Percentiles rank a stretch among this genome's conserved stretches.
These are phyloP conservation scores for Pachypeltis micranthus DNA, from an alignment of 1,140 invertebrate genomes.

Conservation along the genomic window DNA sequence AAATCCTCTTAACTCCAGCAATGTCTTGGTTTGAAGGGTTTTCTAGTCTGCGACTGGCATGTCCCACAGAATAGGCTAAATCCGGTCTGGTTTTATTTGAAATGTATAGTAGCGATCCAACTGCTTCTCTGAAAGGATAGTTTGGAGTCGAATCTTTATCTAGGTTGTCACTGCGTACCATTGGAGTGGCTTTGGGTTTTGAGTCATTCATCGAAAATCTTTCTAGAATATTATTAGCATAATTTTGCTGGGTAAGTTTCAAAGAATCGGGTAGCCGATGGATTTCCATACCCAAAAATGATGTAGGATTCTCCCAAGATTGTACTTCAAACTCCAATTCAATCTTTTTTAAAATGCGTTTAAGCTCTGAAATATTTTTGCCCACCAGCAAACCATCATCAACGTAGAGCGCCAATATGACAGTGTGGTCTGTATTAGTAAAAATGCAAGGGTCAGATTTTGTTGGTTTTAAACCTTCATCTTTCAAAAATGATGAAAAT, in stretches of 20 bases:
- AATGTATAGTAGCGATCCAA: conserved; percentile 32
- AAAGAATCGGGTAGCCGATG: background rate
- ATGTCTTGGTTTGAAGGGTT: conserved; percentile 8
- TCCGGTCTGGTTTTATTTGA: conserved; percentile 31
- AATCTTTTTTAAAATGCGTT: background rate
- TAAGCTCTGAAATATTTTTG: background rate
- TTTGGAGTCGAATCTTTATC: conserved; percentile 9
- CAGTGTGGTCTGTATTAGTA: background rate
- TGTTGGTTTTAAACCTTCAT: conserved; percentile 6
- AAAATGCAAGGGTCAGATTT: background rate
- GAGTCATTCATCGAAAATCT: conserved; percentile 2
- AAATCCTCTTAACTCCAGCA: conserved; percentile 16
- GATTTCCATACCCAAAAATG: conserved; percentile 8
- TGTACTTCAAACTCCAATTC: background rate
- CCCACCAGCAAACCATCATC: conserved; percentile 6
- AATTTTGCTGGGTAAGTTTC: background rate
- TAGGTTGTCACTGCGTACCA: too few species aligned
- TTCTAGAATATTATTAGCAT: conserved; percentile 3
- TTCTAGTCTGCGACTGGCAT: conserved; percentile 20
- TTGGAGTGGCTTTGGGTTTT: conserved; percentile 1
- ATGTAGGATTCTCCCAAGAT: background rate
- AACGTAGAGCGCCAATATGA: conserved; percentile 11
- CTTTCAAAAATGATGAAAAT: background rate
- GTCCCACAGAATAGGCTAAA: conserved; percentile 30
- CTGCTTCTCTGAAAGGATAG: conserved; percentile 25